Evolutionary conservation across 1,140 invertebrate genomes (phyloP), one percentile per base, ranked within the genome.

Genomic region (Drosophila paulistorum): DNA sequence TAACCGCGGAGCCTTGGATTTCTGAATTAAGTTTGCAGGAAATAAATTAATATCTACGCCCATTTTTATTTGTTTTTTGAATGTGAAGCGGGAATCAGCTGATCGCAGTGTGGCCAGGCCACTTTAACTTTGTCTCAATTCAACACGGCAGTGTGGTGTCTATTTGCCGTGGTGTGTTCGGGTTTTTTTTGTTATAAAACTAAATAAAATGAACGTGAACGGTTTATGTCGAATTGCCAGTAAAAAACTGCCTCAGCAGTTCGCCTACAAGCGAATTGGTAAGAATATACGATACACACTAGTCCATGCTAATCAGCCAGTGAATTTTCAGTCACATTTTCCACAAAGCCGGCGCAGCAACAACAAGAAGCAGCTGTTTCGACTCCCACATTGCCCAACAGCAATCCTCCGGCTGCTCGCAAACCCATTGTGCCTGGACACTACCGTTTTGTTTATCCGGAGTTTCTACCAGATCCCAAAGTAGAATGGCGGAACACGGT

Each of bases 381-480:
- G 3, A n/a, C 39, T 10, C 6, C 39, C 0, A 13, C 39, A 37
- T 9, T 20, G 10, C 9, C 14, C 9, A 51, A 51, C 9, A 23
- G 2, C 9, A 51, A 51, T 11, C 17, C 17, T 17, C 23, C 42
- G 0, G 11, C 39, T 23, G 62, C 39, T 7, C 74, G 89, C 0
- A 92, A 91, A 58, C 75, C 91, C 0, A 72, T 92, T 20, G 81
- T 90, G 2, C 92, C 93, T n/a, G 33, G 90, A 1, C 93, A 95
- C 60, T 95, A 94, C 81, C 94, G 98, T 85, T 95, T 95, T 92
- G 93, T 96, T 37, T 99, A 98, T 93, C 98, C 97, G 6, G 98
- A 99, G 93, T 99, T 99, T 94, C 92, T 99, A 55, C 98, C 98
- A 2, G 95, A 97, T 92, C 97, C 97, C 0, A 95, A 96, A 72